Evolutionary conservation across 2,888 invertebrate species (phyloP), one percentile per base, ranked within the genome.

Genomic region (Folsomia candida): DNA sequence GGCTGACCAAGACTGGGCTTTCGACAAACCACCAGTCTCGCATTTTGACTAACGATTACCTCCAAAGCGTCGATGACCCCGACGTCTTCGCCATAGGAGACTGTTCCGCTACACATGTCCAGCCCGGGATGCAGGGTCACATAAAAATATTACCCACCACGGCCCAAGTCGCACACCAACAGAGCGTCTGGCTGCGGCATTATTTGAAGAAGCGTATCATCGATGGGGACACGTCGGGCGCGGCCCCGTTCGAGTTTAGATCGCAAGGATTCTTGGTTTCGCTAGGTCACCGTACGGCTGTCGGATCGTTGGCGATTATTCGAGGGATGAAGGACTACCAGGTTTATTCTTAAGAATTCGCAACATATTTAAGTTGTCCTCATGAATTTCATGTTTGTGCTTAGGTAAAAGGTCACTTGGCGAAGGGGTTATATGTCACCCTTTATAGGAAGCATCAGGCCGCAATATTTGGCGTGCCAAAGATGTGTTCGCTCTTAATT

Each of bases 141-240:
- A n/a, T n/a, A n/a, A 63, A 28, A 27, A 71, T 59, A 24, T 67
- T 77, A 20, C 71, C 76, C 18, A 71, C 77, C 11, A 76, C 77
- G 2, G 77, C 77, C 0, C 77, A 77, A 66, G 77, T 74, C 11
- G 77, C 77, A 11, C 72, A 77, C 67, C 77, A 77, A 63, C 71
- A 77, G 51, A 76, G 74, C 0, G 71, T 72, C 62, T 77, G 74
- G 74, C 68, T 77, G 1, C 64, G 63, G 1, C 57, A 67, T 27
- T 72, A 74, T 51, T 2, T 77, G 11, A 54, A 57, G n/a, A 67
- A 68, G 0, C 26, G 70, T 18, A 25, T 75, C 0, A 69, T 51
- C 4, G 71, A 75, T 61, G 64, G 68, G 54, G 25, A 29, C n/a
- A 18, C 9, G 9, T 11, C 9, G 9, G 4, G 25, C 1, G 67